Evolutionary conservation across 2,113 vertebrate species (phyloP).

Genomic region (Bubo blakistoni): DNA sequence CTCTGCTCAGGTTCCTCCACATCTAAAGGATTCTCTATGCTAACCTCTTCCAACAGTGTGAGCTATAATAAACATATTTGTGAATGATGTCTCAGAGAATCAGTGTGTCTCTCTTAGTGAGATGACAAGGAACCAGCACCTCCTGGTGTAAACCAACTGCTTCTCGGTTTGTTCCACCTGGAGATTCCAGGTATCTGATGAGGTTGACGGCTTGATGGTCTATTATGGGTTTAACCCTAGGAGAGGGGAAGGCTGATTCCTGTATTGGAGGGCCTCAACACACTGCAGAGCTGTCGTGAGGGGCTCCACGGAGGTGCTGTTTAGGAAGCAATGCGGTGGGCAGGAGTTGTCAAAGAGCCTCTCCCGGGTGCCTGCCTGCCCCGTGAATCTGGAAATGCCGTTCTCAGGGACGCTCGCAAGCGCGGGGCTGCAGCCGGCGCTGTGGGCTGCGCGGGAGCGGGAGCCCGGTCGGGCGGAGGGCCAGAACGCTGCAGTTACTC

Average conservation of each 20-base stretch:
- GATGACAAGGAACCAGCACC: neutral
- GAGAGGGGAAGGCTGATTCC: neutral
- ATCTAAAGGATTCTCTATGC: neutral
- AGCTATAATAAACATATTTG: neutral
- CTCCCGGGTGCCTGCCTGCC: too few species aligned
- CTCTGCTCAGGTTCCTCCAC: neutral
- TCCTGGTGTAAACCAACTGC: neutral
- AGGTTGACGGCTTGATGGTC: neutral
- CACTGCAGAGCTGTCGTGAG: neutral
- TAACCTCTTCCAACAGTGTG: neutral
- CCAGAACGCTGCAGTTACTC: neutral
- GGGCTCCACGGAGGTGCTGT: fast-evolving
- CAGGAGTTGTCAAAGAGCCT: too few species aligned
- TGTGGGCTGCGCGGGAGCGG: fast-evolving
- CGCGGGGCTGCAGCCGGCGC: neutral
- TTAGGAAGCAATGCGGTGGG: neutral
- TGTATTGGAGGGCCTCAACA: neutral
- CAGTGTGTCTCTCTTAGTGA: fast-evolving
- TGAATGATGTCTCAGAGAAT: too few species aligned
- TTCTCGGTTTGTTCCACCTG: neutral
- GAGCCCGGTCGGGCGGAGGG: neutral
- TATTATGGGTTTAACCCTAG: neutral
- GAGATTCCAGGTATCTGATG: neutral
- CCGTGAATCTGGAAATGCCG: neutral
- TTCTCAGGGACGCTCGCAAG: too few species aligned